Evolutionary conservation across 2,888 invertebrate genomes (phyloP).

Genomic region (Coelinius sp.): DNA sequence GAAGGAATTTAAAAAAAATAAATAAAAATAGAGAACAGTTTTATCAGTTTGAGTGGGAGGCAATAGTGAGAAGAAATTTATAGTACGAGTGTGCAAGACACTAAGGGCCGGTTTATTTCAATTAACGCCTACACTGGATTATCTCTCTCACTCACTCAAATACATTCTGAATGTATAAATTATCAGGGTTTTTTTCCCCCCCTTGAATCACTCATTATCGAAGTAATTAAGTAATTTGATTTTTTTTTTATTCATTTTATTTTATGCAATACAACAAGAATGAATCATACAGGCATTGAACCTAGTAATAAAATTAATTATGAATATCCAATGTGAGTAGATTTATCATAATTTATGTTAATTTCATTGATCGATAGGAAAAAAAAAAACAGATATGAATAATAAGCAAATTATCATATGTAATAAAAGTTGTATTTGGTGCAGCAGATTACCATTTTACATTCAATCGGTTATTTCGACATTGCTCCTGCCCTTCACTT

Average conservation of each 20-base stretch:
- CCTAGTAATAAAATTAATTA: too few relatives aligned
- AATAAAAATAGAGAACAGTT: background rate
- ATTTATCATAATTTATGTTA: background rate
- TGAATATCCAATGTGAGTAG: background rate
- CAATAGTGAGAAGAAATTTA: conserved; percentile 18
- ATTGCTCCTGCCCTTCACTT: conserved; percentile 58
- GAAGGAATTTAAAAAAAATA: background rate
- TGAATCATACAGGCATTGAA: too few relatives aligned
- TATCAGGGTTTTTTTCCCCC: too few relatives aligned
- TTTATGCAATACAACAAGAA: too few relatives aligned
- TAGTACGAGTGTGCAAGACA: conserved; percentile 20
- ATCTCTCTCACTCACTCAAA: background rate
- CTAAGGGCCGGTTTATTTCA: background rate
- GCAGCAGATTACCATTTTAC: conserved; percentile 54
- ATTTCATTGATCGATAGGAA: background rate
- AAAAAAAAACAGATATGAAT: background rate
- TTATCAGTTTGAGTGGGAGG: conserved; percentile 9
- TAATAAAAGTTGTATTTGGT: conserved; percentile 45
- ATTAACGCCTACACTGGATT: background rate
- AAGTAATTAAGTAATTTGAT: too few relatives aligned
- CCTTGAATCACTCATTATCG: too few relatives aligned
- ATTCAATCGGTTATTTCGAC: conserved; percentile 58
- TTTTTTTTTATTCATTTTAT: too few relatives aligned
- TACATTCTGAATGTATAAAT: background rate
- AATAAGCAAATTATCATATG: background rate